These are phyloP conservation scores for Linnaemya vulpina DNA, from an alignment of 2,888 invertebrate species.

Conservation along the genomic window DNA sequence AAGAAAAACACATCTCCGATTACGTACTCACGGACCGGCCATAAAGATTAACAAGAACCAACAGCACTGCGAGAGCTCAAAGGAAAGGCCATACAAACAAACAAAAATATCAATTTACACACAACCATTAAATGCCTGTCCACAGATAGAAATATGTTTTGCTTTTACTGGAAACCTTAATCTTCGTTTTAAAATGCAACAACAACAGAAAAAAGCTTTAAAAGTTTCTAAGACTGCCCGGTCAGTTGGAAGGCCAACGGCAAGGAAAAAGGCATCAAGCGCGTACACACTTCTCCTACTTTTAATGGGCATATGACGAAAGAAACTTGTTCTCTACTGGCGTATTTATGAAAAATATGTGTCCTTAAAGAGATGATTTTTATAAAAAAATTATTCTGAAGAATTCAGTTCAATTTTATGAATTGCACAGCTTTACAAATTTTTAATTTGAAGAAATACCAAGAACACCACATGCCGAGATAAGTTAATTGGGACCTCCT, in stretches of 20 bases:
- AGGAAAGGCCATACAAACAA: constrained; percentile 4
- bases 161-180: constrained; percentile 19
- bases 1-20: constrained; percentile 41
- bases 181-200: constrained; percentile 10
- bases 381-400: too few species aligned
- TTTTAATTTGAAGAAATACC: too few species aligned
- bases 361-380: too few species aligned
- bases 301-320: background rate
- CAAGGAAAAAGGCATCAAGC: background rate
- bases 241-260: background rate
- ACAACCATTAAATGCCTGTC: constrained; percentile 32
- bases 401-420: too few species aligned
- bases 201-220: background rate
- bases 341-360: too few species aligned
- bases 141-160: background rate
- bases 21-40: constrained; percentile 31
- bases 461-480: too few species aligned
- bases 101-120: constrained; percentile 53
- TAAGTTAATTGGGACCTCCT: too few species aligned
- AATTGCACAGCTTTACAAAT: too few species aligned
- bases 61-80: background rate
- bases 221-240: background rate
- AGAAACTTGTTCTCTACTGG: background rate
- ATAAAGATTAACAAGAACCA: constrained; percentile 34
- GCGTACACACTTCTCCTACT: background rate